These are phyloP conservation scores for Rachycentron canadum DNA, from an alignment of 2,797 vertebrate genomes.

Conservation along the genomic window DNA sequence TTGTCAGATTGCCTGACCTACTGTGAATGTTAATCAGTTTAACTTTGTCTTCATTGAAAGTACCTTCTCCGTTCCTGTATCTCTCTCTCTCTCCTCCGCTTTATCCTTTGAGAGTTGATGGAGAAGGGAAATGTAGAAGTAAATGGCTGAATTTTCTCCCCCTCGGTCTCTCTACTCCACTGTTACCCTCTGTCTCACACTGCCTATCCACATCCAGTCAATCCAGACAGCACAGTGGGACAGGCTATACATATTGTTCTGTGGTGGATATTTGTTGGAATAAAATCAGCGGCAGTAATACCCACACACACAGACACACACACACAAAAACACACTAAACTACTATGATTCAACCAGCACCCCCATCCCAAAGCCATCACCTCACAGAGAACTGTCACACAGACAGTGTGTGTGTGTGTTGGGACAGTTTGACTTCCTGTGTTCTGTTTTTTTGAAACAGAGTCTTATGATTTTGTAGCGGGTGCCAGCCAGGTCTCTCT, in stretches of 20 bases:
- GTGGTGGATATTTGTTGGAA: conserved; percentile 53
- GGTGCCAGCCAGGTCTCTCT: not conserved
- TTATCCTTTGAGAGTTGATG: conserved; percentile 1
- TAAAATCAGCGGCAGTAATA: conserved; percentile 38
- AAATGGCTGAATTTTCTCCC: conserved; percentile 29
- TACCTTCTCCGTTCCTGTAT: not conserved
- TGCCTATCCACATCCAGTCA: conserved; percentile 24
- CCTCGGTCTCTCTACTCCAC: conserved; percentile 6
- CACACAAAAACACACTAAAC: conserved; percentile 55
- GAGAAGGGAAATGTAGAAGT: conserved; percentile 8
- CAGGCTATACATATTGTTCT: conserved; percentile 35
- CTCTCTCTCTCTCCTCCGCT: not conserved
- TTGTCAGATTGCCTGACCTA: no score
- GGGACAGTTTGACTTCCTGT: not conserved
- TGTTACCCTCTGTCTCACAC: conserved; percentile 28
- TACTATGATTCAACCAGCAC: conserved; percentile 56
- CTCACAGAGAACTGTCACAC: conserved; percentile 53
- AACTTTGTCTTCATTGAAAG: not conserved
- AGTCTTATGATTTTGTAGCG: not conserved
- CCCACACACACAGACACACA: conserved; percentile 32
- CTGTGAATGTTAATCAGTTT: conserved; percentile 9
- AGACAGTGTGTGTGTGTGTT: conserved; percentile 6
- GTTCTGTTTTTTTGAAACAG: not conserved
- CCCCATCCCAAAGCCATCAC: conserved; percentile 72
- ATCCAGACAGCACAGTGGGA: conserved; percentile 37